These are phyloP conservation scores for Nothoprocta perdicaria DNA, from an alignment of 2,113 vertebrate genomes.

Conservation along the genomic window DNA sequence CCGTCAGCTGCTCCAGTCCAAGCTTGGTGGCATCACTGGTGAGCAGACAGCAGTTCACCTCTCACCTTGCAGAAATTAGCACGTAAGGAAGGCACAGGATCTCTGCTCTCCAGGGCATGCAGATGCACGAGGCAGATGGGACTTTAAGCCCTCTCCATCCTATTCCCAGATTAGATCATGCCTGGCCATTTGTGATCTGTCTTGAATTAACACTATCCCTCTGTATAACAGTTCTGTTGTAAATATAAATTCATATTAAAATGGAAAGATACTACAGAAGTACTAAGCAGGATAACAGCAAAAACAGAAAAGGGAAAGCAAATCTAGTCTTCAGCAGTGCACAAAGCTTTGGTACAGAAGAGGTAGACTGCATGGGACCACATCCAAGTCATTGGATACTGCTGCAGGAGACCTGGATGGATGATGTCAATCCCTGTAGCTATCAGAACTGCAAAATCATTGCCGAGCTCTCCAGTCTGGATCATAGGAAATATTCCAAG, in stretches of 20 bases:
- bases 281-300: background rate
- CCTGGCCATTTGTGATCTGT: background rate
- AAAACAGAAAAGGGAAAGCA: background rate
- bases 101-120: background rate
- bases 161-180: background rate
- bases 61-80: background rate
- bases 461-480: background rate
- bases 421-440: background rate
- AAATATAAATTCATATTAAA: background rate
- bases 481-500: background rate
- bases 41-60: background rate
- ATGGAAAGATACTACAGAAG: background rate
- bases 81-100: background rate
- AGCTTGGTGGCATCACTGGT: background rate
- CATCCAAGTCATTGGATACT: background rate
- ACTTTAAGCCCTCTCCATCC: background rate
- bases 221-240: background rate
- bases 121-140: background rate
- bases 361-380: background rate
- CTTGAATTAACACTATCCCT: conserved; percentile 12
- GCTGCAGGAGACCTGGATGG: background rate
- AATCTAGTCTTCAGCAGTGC: background rate
- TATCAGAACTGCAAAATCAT: background rate
- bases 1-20: background rate
- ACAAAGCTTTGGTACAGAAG: background rate